phyloP scores from a whole-genome alignment of 1,140 invertebrate species.

The Sminthurides bifidus region DNA sequence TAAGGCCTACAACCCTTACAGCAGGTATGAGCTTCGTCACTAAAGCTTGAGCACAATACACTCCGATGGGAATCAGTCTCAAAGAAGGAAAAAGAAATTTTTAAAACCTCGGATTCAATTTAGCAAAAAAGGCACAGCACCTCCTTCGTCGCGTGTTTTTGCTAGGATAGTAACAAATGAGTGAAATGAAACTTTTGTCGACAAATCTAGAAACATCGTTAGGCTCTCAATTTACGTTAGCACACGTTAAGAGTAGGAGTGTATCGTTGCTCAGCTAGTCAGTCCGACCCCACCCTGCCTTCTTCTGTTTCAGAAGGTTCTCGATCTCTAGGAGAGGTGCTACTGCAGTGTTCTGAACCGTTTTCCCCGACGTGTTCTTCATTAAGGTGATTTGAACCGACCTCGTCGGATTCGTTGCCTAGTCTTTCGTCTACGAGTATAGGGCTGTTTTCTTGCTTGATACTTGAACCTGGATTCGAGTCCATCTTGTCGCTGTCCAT shows the following conservation, averaged over 20 bases:
- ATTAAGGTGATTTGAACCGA: constrained; percentile 17
- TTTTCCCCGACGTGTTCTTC: constrained; percentile 15
- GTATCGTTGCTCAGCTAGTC: constrained; percentile 12
- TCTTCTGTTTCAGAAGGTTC: constrained; percentile 16
- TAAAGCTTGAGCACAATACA: too few species aligned
- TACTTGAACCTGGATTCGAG: constrained; percentile 27
- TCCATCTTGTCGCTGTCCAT: constrained; percentile 29
- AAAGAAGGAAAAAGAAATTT: not conserved
- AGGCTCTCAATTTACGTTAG: constrained; percentile 11
- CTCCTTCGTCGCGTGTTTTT: too few species aligned
- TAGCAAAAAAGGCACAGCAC: too few species aligned
- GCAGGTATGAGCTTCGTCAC: too few species aligned
- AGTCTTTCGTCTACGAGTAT: constrained; percentile 7
- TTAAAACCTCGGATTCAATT: constrained; percentile 3
- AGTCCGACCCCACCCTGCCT: constrained; percentile 12
- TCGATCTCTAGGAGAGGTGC: constrained; percentile 19
- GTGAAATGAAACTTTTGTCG: too few species aligned
- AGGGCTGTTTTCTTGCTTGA: constrained; percentile 20
- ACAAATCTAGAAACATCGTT: too few species aligned
- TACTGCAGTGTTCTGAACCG: constrained; percentile 16
- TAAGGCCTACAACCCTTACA: too few species aligned
- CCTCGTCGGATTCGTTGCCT: constrained; percentile 10
- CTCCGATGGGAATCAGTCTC: constrained; percentile 1
- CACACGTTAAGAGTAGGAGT: constrained; percentile 17
- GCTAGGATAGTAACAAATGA: too few species aligned